phyloP scores from a whole-genome alignment of 2,888 invertebrate genomes.

The Trilocha varians region DNA sequence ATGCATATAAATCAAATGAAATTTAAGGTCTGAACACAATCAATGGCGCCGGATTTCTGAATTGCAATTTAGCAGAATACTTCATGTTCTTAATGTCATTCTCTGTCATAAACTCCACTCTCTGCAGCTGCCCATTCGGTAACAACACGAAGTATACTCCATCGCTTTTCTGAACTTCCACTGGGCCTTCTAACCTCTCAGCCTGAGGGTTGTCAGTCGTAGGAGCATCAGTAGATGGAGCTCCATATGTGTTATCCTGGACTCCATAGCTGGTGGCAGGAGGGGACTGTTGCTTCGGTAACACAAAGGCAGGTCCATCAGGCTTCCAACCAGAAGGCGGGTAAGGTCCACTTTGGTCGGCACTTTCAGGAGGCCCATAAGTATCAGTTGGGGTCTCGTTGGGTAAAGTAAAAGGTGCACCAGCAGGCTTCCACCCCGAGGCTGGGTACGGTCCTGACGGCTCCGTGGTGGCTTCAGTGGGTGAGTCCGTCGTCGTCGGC shows the following conservation, averaged over 20 bases:
- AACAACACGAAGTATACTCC: constrained; percentile 77
- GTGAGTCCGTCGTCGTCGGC: constrained; percentile 55
- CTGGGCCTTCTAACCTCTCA: constrained; percentile 46
- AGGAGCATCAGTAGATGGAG: constrained; percentile 40
- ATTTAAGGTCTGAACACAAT: constrained; percentile 40
- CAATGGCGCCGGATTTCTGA: constrained; percentile 52
- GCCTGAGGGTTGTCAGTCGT: constrained; percentile 50
- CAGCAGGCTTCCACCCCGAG: constrained; percentile 58
- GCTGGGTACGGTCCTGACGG: constrained; percentile 41
- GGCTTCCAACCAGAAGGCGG: constrained; percentile 63
- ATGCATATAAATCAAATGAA: too few species aligned
- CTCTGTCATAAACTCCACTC: constrained; percentile 70
- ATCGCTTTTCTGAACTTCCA: constrained; percentile 61
- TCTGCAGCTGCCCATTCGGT: constrained; percentile 76
- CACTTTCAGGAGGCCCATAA: constrained; percentile 26
- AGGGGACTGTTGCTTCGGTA: constrained; percentile 42
- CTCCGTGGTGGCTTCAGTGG: constrained; percentile 48
- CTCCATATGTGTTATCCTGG: constrained; percentile 38
- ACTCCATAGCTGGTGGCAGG: constrained; percentile 43
- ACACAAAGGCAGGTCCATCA: constrained; percentile 42
- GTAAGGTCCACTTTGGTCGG: constrained; percentile 32
- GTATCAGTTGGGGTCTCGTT: constrained; percentile 32
- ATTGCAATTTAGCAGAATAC: constrained; percentile 72
- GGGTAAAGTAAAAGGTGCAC: constrained; percentile 43
- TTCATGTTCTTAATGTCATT: constrained; percentile 72